phyloP scores from a whole-genome alignment of 2,888 invertebrate species.

The Zeuzera pyrina region DNA sequence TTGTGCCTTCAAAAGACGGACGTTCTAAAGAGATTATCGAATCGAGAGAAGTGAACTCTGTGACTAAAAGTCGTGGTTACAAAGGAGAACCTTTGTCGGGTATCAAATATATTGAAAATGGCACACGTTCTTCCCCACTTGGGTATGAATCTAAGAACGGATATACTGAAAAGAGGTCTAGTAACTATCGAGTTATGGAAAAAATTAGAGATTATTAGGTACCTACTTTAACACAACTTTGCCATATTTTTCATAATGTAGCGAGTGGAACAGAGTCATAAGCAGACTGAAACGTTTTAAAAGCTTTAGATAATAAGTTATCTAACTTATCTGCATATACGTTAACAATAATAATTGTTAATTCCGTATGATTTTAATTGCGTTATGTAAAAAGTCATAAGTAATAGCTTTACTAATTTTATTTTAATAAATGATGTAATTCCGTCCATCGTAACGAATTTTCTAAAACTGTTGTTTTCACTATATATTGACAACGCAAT shows the following conservation, averaged over 20 bases:
- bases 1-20: constrained; percentile 76
- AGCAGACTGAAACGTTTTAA: constrained; percentile 53
- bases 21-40: constrained; percentile 78
- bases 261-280: constrained; percentile 44
- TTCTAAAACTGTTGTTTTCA: constrained; percentile 16
- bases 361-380: constrained; percentile 41
- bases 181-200: constrained; percentile 60
- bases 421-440: constrained; percentile 33
- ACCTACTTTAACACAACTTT: constrained; percentile 24
- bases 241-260: constrained; percentile 42
- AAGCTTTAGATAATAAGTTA: constrained; percentile 43
- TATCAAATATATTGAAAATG: constrained; percentile 71
- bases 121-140: constrained; percentile 44
- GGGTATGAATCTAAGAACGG: constrained; percentile 53
- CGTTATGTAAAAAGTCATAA: constrained; percentile 59
- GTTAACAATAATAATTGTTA: constrained; percentile 38
- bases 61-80: constrained; percentile 76
- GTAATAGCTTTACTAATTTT: constrained; percentile 63
- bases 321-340: constrained; percentile 37
- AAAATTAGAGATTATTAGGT: constrained; percentile 64
- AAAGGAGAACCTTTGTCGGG: constrained; percentile 59
- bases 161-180: constrained; percentile 55
- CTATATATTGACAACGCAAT: constrained; percentile 1
- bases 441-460: constrained; percentile 45
- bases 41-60: constrained; percentile 79